phyloP scores from a whole-genome alignment of 2,113 vertebrate species.

The Zootoca vivipara region DNA sequence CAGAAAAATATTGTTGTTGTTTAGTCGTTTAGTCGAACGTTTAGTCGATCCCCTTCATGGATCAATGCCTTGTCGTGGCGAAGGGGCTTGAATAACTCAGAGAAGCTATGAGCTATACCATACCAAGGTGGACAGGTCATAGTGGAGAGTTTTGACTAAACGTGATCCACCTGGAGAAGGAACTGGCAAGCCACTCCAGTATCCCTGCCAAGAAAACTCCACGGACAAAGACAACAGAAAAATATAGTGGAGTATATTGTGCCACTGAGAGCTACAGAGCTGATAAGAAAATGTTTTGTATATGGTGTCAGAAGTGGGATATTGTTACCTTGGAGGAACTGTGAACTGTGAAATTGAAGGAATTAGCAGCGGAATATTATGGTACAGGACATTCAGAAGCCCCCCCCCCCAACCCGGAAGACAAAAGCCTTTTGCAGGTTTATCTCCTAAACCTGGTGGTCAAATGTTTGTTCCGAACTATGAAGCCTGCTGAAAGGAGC shows the following conservation, averaged over 20 bases:
- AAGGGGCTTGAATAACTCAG: no score
- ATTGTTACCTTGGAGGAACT: not conserved
- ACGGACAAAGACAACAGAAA: not conserved
- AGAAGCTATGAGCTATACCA: no score
- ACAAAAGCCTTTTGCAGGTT: not conserved
- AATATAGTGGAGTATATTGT: not conserved
- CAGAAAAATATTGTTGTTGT: no score
- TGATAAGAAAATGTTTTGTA: not conserved
- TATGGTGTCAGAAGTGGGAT: not conserved
- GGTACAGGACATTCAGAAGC: not conserved
- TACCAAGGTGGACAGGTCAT: no score
- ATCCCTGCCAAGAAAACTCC: no score
- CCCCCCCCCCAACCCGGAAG: no score
- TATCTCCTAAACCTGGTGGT: not conserved
- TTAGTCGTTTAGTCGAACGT: no score
- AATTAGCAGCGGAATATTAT: not conserved
- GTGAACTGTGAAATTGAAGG: not conserved
- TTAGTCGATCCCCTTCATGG: no score
- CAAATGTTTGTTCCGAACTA: not conserved
- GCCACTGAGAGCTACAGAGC: not conserved
- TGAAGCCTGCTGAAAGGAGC: not conserved
- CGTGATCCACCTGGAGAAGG: no score
- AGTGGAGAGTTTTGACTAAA: no score
- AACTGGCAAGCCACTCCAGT: no score
- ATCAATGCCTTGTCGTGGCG: no score